Evolutionary conservation across 1,140 invertebrate species (phyloP), one percentile per base, ranked within the genome.

Genomic region (Hypsibius dujardini): DNA sequence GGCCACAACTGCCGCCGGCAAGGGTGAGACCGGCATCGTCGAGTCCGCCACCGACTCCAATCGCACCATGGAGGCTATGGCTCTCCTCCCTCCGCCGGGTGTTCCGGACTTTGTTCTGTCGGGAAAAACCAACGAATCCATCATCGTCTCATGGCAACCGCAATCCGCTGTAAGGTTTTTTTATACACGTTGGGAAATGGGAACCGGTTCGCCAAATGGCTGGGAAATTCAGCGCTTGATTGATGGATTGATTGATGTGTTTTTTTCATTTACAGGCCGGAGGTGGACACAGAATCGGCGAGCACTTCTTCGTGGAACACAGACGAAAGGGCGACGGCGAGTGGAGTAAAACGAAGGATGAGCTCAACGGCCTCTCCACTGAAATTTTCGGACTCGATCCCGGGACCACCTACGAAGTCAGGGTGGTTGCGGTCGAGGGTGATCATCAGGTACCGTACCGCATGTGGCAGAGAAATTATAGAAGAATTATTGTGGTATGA

Each of bases 401-500:
- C 1, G 90, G 89, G n/a, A 87, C 88, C 73, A 84, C 85, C 1
- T 86, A 98, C 77, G 88, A 95, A 75, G 87, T 98, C 76, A 84
- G 87, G 72, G 85, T 95, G 1, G 91, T 95, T 2, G 88, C 94
- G 45, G 90, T 94, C 60, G 94, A 96, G 80, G 92, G 92, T 1
- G 83, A 87, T 47, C 86, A 85, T 71, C 79, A 86, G 67, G 70
- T 73, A 42, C 67, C 28, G 28, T 28, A 28, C 28, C 28, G 28
- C 28, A 28, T 28, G 28, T 28, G 28, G 28, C 28, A 28, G 28
- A 28, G 28, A 28, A 28, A 28, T 28, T 28, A 28, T 28, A 28
- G 28, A 28, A 28, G 28, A 28, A 28, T 28, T 28, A 28, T 28
- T 28, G 28, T 28, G 28, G 28, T 28, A 28, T 28, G 0, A 28